A percentile compares a stretch with the other conserved stretches of the same genome.
Evolutionary conservation across 2,888 invertebrate species (phyloP).

Genomic region (Pelosia muscerda): DNA sequence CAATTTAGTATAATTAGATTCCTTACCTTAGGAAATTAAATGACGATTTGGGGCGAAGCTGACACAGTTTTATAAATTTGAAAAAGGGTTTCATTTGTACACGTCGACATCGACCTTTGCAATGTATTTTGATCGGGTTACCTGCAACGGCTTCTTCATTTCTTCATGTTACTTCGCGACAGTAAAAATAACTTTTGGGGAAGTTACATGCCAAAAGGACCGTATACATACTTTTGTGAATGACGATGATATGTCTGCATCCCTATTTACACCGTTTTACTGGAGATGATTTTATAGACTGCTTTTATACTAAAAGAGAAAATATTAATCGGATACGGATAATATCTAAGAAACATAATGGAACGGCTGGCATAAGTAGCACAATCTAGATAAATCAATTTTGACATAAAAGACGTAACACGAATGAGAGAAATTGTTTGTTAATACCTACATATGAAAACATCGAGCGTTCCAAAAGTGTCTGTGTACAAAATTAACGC

Average conservation of each 20-base stretch:
- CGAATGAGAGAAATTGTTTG: conserved; percentile 44
- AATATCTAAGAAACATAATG: background rate
- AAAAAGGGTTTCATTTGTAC: too few species aligned
- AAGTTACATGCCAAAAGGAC: too few species aligned
- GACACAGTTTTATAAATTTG: too few species aligned
- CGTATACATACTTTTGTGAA: background rate
- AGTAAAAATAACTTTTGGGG: too few species aligned
- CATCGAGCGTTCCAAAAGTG: conserved; percentile 57
- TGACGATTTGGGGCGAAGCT: too few species aligned
- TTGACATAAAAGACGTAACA: conserved; percentile 39
- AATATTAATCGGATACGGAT: too few species aligned
- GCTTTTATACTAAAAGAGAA: too few species aligned
- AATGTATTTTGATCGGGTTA: background rate
- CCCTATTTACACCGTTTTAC: too few species aligned
- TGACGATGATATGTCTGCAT: background rate
- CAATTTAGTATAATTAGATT: too few species aligned
- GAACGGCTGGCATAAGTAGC: background rate
- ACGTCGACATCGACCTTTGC: too few species aligned
- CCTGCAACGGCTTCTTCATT: background rate
- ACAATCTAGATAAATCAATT: conserved; percentile 9
- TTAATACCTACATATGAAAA: conserved; percentile 41
- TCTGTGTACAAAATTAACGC: conserved; percentile 61
- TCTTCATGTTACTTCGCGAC: background rate
- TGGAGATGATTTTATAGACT: too few species aligned
- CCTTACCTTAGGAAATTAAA: too few species aligned